Evolutionary conservation across 2,888 invertebrate genomes (phyloP).

Genomic region (Acanthosoma haemorrhoidale): DNA sequence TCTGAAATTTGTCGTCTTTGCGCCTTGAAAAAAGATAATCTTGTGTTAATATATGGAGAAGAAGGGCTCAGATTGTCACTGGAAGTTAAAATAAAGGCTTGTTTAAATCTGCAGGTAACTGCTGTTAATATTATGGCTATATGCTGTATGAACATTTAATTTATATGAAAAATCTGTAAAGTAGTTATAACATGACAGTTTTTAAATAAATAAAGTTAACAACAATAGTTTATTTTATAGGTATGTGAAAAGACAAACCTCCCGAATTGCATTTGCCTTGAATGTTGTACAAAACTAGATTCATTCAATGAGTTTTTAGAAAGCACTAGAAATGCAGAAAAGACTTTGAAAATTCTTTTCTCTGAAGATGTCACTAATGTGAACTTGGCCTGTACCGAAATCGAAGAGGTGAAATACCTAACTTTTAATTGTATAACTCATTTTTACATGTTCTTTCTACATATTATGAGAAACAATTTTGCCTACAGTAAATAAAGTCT

Average conservation of each 20-base stretch:
- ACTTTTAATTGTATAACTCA: too few species aligned
- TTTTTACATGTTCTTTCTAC: too few species aligned
- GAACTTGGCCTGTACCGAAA: background rate
- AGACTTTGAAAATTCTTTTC: constrained; percentile 45
- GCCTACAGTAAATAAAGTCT: too few species aligned
- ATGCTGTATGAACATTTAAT: too few species aligned
- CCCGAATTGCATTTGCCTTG: constrained; percentile 47
- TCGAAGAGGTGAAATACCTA: background rate
- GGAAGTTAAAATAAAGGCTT: constrained; percentile 48
- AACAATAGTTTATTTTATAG: constrained; percentile 27
- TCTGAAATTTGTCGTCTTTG: constrained; percentile 47
- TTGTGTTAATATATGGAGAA: constrained; percentile 47
- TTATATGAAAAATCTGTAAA: too few species aligned
- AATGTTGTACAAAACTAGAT: constrained; percentile 47
- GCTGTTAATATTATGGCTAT: background rate
- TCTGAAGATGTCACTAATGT: constrained; percentile 14
- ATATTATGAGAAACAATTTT: too few species aligned
- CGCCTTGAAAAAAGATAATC: constrained; percentile 47
- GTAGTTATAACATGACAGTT: too few species aligned
- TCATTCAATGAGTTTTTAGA: constrained; percentile 48
- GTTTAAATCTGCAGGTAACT: constrained; percentile 48
- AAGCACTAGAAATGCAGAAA: constrained; percentile 47
- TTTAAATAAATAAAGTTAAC: too few species aligned
- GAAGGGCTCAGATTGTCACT: constrained; percentile 48
- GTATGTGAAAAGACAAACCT: constrained; percentile 39